Evolutionary conservation across 2,888 invertebrate species (phyloP).

Genomic region (Caenorhabditis becei): DNA sequence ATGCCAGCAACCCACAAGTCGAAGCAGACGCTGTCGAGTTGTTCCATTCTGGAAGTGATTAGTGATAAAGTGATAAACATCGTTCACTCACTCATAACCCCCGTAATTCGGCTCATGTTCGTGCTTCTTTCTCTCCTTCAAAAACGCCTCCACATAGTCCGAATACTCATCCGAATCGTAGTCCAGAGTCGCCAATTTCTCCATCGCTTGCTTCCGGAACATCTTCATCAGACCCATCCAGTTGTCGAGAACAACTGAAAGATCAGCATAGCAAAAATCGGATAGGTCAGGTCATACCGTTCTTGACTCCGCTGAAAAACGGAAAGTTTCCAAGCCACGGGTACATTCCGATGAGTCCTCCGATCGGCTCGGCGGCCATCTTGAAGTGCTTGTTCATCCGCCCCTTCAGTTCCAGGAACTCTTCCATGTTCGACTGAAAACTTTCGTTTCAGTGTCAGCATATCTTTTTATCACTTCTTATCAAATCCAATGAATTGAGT

Average conservation of each 20-base stretch:
- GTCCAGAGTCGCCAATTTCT: conserved; percentile 53
- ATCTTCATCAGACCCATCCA: conserved; percentile 44
- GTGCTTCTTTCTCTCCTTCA: conserved; percentile 64
- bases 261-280: background rate
- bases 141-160: conserved; percentile 66
- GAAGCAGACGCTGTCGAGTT: conserved; percentile 59
- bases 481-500: too few species aligned
- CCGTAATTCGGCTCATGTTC: conserved; percentile 56
- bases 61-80: background rate
- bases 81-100: conserved; percentile 49
- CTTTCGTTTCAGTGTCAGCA: too few species aligned
- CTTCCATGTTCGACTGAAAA: conserved; percentile 46
- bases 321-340: conserved; percentile 54
- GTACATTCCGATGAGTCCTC: conserved; percentile 55
- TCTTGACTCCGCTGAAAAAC: conserved; percentile 32
- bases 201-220: conserved; percentile 56
- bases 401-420: conserved; percentile 48
- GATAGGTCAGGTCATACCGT: too few species aligned
- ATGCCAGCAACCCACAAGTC: conserved; percentile 73
- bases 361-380: conserved; percentile 55
- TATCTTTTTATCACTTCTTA: too few species aligned
- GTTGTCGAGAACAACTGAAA: conserved; percentile 53
- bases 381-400: conserved; percentile 56
- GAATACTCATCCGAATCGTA: conserved; percentile 63
- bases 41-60: conserved; percentile 50